phyloP scores from a whole-genome alignment of 2,888 invertebrate species.

The Alentia gelatinosa region DNA sequence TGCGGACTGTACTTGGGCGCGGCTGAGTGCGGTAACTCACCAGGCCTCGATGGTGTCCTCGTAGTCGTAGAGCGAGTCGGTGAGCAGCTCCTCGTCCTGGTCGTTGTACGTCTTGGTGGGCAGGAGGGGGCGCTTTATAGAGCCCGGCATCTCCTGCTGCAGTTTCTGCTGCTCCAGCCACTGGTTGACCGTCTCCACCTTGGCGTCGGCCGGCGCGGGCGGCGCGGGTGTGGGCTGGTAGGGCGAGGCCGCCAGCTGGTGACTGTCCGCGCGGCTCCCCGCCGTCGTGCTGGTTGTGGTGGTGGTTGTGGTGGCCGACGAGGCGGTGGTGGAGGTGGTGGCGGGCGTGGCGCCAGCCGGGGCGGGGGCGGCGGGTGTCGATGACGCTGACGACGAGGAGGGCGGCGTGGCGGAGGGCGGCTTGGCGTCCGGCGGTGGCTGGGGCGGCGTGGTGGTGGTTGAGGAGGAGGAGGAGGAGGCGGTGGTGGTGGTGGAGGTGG shows the following conservation, averaged over 20 bases:
- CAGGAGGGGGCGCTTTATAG: constrained; percentile 87
- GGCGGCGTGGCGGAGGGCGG: not conserved
- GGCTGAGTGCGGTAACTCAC: constrained; percentile 83
- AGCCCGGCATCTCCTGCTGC: constrained; percentile 64
- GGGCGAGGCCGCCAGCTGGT: not conserved
- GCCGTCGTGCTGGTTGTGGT: not conserved
- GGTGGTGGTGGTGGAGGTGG: not conserved
- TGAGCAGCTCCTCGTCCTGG: constrained; percentile 87
- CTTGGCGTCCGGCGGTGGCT: not conserved
- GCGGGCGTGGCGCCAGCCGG: not conserved
- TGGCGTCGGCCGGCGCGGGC: constrained; percentile 12
- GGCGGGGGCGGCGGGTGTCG: not conserved
- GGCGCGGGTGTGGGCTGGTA: not conserved
- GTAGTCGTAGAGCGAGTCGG: constrained; percentile 88
- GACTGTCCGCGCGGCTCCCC: no score
- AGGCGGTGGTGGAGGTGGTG: not conserved
- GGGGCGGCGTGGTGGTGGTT: not conserved
- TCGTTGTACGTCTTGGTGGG: constrained; percentile 88
- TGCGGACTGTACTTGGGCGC: no score
- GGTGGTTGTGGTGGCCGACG: not conserved
- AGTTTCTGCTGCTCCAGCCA: constrained; percentile 71
- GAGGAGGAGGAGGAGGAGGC: not conserved
- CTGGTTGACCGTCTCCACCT: constrained; percentile 54
- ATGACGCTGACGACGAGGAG: not conserved
- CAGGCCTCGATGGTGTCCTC: constrained; percentile 89